phyloP scores from a whole-genome alignment of 1,140 invertebrate genomes.

The Cyclargus thomasi region DNA sequence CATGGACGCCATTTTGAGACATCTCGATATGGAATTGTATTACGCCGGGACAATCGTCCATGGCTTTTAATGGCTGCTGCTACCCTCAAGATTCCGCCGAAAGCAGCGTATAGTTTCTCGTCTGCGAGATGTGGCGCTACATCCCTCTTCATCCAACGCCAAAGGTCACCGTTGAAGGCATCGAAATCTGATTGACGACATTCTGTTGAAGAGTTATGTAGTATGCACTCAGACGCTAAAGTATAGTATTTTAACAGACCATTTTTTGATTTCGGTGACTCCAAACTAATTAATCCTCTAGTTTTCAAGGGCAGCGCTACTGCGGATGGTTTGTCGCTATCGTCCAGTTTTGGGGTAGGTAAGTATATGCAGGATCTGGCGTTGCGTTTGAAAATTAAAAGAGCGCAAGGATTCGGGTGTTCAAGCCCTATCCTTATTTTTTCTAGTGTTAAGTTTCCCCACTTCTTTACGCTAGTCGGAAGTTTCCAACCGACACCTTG shows the following conservation, averaged over 20 bases:
- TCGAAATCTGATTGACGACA: conserved; percentile 72
- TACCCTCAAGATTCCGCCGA: conserved; percentile 77
- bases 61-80: conserved; percentile 73
- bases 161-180: conserved; percentile 75
- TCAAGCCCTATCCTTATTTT: conserved; percentile 10
- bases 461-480: not conserved
- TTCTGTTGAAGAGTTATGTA: conserved; percentile 53
- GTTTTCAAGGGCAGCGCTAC: conserved; percentile 68
- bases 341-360: conserved; percentile 47
- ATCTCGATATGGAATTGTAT: conserved; percentile 45
- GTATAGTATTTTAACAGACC: conserved; percentile 77
- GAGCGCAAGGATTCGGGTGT: conserved; percentile 31
- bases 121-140: conserved; percentile 76
- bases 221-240: conserved; percentile 62
- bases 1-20: conserved; percentile 47
- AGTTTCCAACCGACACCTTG: conserved; percentile 2
- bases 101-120: conserved; percentile 78
- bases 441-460: conserved; percentile 15
- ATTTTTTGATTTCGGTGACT: conserved; percentile 72
- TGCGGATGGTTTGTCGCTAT: conserved; percentile 55
- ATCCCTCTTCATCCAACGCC: conserved; percentile 75
- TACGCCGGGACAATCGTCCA: conserved; percentile 57
- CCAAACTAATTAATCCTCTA: conserved; percentile 72
- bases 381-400: conserved; percentile 51
- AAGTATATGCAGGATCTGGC: conserved; percentile 55